phyloP scores from a whole-genome alignment of 23 tunicate genomes.

The Styela plicata region DNA sequence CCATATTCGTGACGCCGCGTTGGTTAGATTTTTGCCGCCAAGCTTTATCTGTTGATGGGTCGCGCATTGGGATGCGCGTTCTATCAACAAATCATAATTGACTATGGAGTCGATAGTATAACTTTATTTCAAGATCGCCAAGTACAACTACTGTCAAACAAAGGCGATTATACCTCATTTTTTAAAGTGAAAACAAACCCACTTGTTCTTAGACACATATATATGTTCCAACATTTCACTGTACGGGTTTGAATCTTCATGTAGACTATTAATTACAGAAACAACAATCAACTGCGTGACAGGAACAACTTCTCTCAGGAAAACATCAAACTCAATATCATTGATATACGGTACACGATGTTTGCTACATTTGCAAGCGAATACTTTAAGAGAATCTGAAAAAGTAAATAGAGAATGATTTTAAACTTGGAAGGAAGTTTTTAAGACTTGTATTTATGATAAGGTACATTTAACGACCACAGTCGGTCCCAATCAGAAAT shows the following conservation, averaged over 20 bases:
- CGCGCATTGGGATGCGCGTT: too few species aligned
- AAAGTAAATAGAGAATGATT: too few species aligned
- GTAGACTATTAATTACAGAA: conserved; percentile 58
- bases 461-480: neutral
- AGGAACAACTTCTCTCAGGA: conserved; percentile 70
- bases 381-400: conserved; percentile 21
- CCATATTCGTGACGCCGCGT: too few species aligned
- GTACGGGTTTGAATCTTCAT: conserved; percentile 55
- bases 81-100: too few species aligned
- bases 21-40: too few species aligned
- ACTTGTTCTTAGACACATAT: conserved; percentile 75
- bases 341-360: conserved; percentile 62
- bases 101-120: too few species aligned
- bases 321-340: conserved; percentile 81
- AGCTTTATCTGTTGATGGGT: too few species aligned
- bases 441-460: neutral
- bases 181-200: neutral
- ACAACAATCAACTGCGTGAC: conserved; percentile 67
- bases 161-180: too few species aligned
- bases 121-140: too few species aligned
- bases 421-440: too few species aligned
- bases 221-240: conserved; percentile 62
- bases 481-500: too few species aligned
- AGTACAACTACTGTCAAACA: too few species aligned
- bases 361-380: conserved; percentile 88